These are phyloP conservation scores for Malacoraja senta DNA, from an alignment of 2,797 vertebrate species.

Conservation along the genomic window DNA sequence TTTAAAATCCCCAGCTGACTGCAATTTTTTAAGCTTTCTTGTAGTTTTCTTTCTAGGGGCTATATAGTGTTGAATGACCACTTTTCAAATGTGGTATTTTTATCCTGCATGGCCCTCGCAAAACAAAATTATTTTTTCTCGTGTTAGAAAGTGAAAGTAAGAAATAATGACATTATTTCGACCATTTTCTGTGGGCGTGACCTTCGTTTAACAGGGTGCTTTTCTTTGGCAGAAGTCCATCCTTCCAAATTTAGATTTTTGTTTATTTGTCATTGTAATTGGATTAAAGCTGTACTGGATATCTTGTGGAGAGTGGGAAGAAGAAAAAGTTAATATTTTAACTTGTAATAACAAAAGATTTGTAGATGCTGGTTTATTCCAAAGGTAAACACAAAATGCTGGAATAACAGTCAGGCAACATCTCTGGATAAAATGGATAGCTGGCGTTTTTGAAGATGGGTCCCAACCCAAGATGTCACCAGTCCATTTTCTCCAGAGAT, in stretches of 20 bases:
- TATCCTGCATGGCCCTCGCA: neutral
- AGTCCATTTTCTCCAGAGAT: too few relatives aligned
- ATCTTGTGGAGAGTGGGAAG: neutral
- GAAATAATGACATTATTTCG: constrained; percentile 11
- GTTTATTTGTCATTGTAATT: neutral
- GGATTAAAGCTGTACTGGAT: neutral
- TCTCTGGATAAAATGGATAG: too few relatives aligned
- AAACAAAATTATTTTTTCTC: neutral
- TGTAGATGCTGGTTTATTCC: too few relatives aligned
- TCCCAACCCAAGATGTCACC: too few relatives aligned
- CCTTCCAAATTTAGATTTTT: neutral
- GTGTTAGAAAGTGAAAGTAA: neutral
- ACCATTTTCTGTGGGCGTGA: neutral
- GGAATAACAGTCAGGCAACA: too few relatives aligned
- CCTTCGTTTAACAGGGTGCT: neutral
- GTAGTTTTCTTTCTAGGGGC: neutral
- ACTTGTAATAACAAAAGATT: too few relatives aligned
- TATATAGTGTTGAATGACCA: neutral
- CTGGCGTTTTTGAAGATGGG: too few relatives aligned
- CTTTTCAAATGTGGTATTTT: neutral
- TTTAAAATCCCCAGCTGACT: neutral
- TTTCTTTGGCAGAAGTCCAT: neutral
- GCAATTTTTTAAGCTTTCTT: neutral
- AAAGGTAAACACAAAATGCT: too few relatives aligned
- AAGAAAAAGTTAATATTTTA: too few relatives aligned